Conservation (phyloP, 2,113 vertebrate genomes). For the Prochilodus magdalenae region DNA sequence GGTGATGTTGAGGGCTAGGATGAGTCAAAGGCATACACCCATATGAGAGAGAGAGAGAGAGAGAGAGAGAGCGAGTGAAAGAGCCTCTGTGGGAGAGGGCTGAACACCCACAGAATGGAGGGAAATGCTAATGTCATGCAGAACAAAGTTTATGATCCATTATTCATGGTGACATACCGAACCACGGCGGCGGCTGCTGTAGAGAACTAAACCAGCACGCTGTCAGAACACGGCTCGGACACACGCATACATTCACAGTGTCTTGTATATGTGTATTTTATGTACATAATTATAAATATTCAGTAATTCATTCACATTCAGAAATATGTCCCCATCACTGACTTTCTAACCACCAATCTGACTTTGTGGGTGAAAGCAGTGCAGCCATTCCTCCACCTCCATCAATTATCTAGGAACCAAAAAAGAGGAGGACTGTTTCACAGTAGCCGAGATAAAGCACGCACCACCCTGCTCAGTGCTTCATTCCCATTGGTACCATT, state of each 20-base stretch:
- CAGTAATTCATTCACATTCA: too few species aligned
- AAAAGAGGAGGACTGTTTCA: too few species aligned
- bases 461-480: too few species aligned
- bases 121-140: slow-evolving; percentile 42
- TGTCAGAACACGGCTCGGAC: slow-evolving; percentile 4
- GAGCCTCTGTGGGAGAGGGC: neutral
- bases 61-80: slow-evolving; percentile 28
- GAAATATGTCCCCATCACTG: too few species aligned
- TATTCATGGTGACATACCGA: slow-evolving; percentile 39
- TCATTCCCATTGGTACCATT: too few species aligned
- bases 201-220: neutral
- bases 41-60: slow-evolving; percentile 1
- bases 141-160: slow-evolving; percentile 48
- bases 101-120: slow-evolving; percentile 23
- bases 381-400: too few species aligned
- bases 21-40: neutral
- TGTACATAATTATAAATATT: too few species aligned
- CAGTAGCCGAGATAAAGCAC: too few species aligned
- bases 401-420: too few species aligned
- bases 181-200: slow-evolving; percentile 6
- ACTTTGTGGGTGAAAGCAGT: too few species aligned
- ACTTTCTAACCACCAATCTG: too few species aligned
- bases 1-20: slow-evolving; percentile 12
- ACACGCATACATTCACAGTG: neutral
- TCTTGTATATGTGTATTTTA: too few species aligned